These are phyloP conservation scores for Drosophila miranda DNA, from an alignment of 1,140 invertebrate genomes.

Conservation along the genomic window DNA sequence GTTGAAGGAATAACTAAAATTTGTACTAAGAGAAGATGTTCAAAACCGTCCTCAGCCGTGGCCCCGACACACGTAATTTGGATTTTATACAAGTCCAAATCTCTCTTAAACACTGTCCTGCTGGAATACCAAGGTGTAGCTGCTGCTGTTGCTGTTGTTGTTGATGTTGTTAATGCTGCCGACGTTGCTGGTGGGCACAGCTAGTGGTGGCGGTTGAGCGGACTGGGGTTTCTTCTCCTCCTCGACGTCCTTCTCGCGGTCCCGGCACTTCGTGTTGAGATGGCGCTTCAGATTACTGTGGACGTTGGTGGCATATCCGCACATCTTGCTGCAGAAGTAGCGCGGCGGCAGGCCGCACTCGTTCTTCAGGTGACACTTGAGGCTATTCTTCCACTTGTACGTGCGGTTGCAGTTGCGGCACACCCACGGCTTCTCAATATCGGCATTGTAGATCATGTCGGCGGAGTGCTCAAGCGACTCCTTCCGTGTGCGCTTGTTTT, in stretches of 20 bases:
- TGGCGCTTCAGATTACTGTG: slow-evolving; percentile 84
- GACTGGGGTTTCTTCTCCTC: slow-evolving; percentile 44
- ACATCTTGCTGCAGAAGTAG: slow-evolving; percentile 82
- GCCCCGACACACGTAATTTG: slow-evolving; percentile 6
- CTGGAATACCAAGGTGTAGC: slow-evolving; percentile 74
- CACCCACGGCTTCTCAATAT: slow-evolving; percentile 82
- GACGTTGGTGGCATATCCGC: slow-evolving; percentile 84
- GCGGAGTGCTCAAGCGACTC: slow-evolving; percentile 80
- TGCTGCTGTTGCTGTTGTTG: slow-evolving; percentile 58
- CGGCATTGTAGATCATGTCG: slow-evolving; percentile 81
- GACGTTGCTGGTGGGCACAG: slow-evolving; percentile 14
- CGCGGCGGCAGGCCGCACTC: slow-evolving; percentile 82
- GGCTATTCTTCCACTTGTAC: slow-evolving; percentile 82
- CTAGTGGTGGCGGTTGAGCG: background rate
- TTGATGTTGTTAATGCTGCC: slow-evolving; percentile 37
- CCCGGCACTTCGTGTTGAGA: slow-evolving; percentile 81
- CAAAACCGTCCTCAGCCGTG: slow-evolving; percentile 8
- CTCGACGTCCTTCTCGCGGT: slow-evolving; percentile 75
- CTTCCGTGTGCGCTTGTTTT: slow-evolving; percentile 79
- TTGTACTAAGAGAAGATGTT: slow-evolving; percentile 43
- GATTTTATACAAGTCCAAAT: slow-evolving; percentile 59
- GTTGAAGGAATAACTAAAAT: slow-evolving; percentile 28
- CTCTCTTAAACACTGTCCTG: slow-evolving; percentile 51
- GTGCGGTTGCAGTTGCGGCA: slow-evolving; percentile 80
- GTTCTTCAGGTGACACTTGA: slow-evolving; percentile 83